Base-by-base conservation (phyloP, 2,888 invertebrate genomes). In the Odontomyia ornata region DNA sequence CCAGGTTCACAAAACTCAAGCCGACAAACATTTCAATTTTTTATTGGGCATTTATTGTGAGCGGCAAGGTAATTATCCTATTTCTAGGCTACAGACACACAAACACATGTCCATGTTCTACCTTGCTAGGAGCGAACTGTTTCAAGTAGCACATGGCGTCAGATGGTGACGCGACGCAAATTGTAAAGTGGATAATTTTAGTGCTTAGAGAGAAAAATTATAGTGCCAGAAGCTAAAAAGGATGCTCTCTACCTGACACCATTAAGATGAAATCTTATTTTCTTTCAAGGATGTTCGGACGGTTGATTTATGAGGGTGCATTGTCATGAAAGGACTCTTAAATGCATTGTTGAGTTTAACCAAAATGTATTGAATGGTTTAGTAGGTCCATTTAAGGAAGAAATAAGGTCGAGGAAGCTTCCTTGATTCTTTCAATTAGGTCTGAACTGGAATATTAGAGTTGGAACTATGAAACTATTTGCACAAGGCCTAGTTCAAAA, bases 1-100 rank as follows among this genome's bases (percentile, higher is more conserved):
- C 36, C 7, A n/a, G n/a, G n/a, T 43, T 43, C 43, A 9, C 36
- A 43, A 36, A 67, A n/a, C 18, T 18, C 3, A 47, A 71, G 46
- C 52, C 71, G 71, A 71, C 71, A 71, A 71, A 71, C 71, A 71
- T 71, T 71, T 71, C 71, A 71, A 71, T 71, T 71, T 71, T 71
- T 71, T 71, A 71, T 71, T 71, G 52, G 30, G 7, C 43, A 43
- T 67, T 52, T 52, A 27, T 71, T n/a, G 30, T 64, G 30, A 28
- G 47, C 47, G 52, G 43, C 23, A 57, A 30, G 36, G 73, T 57
- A 73, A 73, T 73, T 73, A 57, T 73, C 73, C 57, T 73, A 28
- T 73, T 73, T 60, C 60, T 57, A 73, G 57, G 25, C 5, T 56
- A 30, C n/a, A n/a, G n/a, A n/a, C n/a, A n/a, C 73, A 73, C 36